phyloP scores from a whole-genome alignment of 2,113 vertebrate genomes.

The Emydocephalus ijimae region DNA sequence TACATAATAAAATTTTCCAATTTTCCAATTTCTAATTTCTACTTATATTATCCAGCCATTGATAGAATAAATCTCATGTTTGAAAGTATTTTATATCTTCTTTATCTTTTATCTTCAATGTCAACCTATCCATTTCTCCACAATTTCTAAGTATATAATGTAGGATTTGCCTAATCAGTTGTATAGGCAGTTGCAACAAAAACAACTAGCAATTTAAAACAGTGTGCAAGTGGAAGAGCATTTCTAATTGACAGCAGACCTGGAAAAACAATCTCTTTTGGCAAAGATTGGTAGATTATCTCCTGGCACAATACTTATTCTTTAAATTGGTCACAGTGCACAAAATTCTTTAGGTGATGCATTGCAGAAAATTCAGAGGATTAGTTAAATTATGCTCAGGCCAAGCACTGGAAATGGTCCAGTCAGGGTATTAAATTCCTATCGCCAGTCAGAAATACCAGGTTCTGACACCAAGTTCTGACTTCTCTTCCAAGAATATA shows the following conservation, averaged over 20 bases:
- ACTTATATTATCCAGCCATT: too few relatives aligned
- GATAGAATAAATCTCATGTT: too few relatives aligned
- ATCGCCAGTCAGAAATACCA: too few relatives aligned
- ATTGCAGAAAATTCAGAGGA: not conserved
- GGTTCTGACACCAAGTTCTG: not conserved
- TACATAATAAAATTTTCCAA: too few relatives aligned
- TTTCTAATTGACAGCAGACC: not conserved
- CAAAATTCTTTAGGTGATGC: not conserved
- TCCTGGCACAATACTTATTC: not conserved
- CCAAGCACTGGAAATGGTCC: not conserved
- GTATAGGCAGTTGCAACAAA: not conserved
- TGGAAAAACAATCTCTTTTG: not conserved
- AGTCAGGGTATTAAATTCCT: too few relatives aligned
- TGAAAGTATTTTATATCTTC: too few relatives aligned
- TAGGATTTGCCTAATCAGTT: not conserved
- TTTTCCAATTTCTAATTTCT: too few relatives aligned
- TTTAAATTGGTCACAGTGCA: not conserved
- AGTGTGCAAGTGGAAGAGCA: not conserved
- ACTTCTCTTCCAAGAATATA: not conserved
- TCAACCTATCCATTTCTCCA: too few relatives aligned
- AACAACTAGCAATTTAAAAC: not conserved
- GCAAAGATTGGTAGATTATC: not conserved
- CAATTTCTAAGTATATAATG: not conserved
- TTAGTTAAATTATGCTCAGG: not conserved
- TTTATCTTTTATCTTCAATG: too few relatives aligned